Percentiles rank a stretch among this genome's conserved stretches.
Conservation (phyloP, 2,113 vertebrate genomes). For the Clarias batrachus region DNA sequence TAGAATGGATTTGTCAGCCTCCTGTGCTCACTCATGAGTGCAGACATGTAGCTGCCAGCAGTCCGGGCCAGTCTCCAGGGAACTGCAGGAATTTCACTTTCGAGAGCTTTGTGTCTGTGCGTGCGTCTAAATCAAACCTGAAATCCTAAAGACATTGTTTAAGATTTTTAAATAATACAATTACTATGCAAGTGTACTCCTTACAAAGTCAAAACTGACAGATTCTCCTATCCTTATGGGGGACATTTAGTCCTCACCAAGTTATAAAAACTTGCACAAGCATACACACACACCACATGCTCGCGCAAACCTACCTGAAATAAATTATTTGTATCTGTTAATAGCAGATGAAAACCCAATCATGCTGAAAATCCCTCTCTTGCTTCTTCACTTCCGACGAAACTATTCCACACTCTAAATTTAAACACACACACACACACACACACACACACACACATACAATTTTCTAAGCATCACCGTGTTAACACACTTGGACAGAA, state of each 20-base stretch:
- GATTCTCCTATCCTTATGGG: not conserved
- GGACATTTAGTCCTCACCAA: not conserved
- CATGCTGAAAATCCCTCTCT: constrained; percentile 84
- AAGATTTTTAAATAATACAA: constrained; percentile 50
- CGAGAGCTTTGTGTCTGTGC: constrained; percentile 69
- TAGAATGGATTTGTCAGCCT: constrained; percentile 93
- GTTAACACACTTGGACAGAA: constrained; percentile 65
- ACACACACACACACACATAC: constrained; percentile 48
- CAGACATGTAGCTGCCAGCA: constrained; percentile 74
- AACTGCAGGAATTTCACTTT: constrained; percentile 82
- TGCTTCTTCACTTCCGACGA: constrained; percentile 77
- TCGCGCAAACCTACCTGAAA: constrained; percentile 57
- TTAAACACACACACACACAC: constrained; percentile 56
- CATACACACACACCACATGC: constrained; percentile 58
- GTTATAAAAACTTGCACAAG: not conserved
- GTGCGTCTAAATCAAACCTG: constrained; percentile 65
- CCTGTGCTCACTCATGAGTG: constrained; percentile 78
- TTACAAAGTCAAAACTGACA: not conserved
- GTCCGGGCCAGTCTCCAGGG: constrained; percentile 72
- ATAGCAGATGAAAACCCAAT: constrained; percentile 85
- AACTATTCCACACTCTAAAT: constrained; percentile 80
- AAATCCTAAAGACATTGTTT: constrained; percentile 68
- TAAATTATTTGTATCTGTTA: constrained; percentile 86
- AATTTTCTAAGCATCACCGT: constrained; percentile 56
- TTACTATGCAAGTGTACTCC: constrained; percentile 13